Percentiles rank a stretch among this genome's conserved stretches.
Conservation (phyloP, 2,888 invertebrate genomes). For the Meghimatium bilineatum region DNA sequence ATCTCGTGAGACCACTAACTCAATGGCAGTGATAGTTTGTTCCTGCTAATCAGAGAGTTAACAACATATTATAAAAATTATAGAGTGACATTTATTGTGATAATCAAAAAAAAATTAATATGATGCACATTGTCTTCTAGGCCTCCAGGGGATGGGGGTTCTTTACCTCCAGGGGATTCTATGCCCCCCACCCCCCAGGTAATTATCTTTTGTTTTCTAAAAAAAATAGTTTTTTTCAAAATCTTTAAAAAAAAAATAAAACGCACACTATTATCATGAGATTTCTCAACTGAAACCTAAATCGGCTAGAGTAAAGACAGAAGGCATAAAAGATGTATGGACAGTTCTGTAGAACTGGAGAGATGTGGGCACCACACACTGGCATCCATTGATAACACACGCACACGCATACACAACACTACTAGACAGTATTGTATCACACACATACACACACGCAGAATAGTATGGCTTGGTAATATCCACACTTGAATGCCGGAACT, state of each 20-base stretch:
- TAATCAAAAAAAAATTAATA: too few relatives aligned
- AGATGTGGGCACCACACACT: conserved; percentile 8
- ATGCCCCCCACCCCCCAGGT: too few relatives aligned
- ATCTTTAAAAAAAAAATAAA: conserved; percentile 3
- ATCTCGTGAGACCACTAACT: too few relatives aligned
- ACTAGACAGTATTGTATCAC: not conserved
- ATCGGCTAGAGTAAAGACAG: conserved; percentile 8
- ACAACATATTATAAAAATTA: too few relatives aligned
- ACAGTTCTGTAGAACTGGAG: not conserved
- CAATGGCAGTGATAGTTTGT: too few relatives aligned
- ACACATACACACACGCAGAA: not conserved
- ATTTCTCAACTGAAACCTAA: conserved; percentile 5
- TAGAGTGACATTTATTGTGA: too few relatives aligned
- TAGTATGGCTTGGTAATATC: not conserved
- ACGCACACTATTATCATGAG: not conserved
- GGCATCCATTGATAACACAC: not conserved
- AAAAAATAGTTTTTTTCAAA: not conserved
- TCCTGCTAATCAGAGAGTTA: too few relatives aligned
- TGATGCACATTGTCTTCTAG: too few relatives aligned
- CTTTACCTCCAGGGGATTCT: too few relatives aligned
- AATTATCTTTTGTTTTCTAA: not conserved
- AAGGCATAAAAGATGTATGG: conserved; percentile 14
- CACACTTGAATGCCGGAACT: not conserved
- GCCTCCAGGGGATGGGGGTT: too few relatives aligned
- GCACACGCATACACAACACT: conserved; percentile 2